Conservation (phyloP, 2,113 vertebrate genomes). For the rat (Rattus norvegicus) region DNA sequence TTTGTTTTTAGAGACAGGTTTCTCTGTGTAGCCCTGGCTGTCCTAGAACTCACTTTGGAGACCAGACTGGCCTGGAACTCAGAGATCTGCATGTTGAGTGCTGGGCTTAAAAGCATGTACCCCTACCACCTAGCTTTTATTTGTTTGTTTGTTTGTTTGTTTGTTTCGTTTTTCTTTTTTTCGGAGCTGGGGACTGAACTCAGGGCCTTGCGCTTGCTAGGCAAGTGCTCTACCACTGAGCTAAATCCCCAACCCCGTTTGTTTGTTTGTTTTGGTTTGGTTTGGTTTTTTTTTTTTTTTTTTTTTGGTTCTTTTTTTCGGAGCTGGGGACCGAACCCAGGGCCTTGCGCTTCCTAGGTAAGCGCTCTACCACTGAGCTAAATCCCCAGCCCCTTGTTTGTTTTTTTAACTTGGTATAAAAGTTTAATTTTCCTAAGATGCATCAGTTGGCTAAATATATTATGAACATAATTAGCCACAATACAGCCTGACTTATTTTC, state of each 20-base stretch:
- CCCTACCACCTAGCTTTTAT: no score
- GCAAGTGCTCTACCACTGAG: no score
- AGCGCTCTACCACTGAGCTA: no score
- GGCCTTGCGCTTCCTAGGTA: no score
- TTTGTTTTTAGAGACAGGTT: not conserved
- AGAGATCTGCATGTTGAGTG: not conserved
- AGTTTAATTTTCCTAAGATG: constrained; percentile 87
- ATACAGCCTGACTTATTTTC: constrained; percentile 42
- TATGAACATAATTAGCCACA: constrained; percentile 82
- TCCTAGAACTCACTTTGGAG: not conserved
- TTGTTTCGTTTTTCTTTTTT: constrained; percentile 57
- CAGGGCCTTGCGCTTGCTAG: no score
- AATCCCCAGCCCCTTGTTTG: not conserved
- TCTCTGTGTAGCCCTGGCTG: not conserved
- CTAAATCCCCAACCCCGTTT: not conserved
- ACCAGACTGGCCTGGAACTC: not conserved
- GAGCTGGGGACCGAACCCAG: no score
- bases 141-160: not conserved
- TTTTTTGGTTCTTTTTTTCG: not conserved
- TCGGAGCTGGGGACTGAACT: no score
- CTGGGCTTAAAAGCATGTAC: not conserved
- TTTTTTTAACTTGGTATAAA: constrained; percentile 84
- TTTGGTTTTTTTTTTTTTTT: no score
- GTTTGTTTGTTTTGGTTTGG: no score
- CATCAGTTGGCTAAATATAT: constrained; percentile 83